Base-by-base conservation (phyloP, 2,113 vertebrate genomes). In the Cyprinodon tularosa region DNA sequence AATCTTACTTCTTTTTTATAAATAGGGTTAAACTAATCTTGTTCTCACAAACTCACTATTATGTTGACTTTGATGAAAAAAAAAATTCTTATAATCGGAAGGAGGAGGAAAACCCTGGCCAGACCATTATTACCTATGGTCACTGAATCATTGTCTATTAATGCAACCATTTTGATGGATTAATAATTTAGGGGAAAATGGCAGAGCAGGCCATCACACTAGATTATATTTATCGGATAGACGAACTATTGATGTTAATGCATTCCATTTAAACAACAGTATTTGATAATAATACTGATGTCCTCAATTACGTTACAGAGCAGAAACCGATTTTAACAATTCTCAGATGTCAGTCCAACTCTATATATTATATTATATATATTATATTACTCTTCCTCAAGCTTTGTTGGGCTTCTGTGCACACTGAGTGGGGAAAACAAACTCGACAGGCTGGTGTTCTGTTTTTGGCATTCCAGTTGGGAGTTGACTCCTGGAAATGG, bases 381-480 rank as follows among this genome's bases (percentile, higher is more conserved):
- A 29, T 12, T 68, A 1, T 53, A 12, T 20, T 42, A 39, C 70
- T 38, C 44, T 47, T 17, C 20, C 38, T 37, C 1, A 2, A 67
- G 50, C 4, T 64, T 4, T 62, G 61, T 68, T 15, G 53, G 61
- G 61, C 59, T 42, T 62, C 15, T 44, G 38, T 17, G 57, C 36
- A 64, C 74, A 50, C 67, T 36, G 13, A 10, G 42, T 44, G 53
- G 22, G 50, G 12, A 72, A 48, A 71, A 65, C 62, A 74, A 90
- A 86, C 84, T 29, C n/a, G 74, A 84, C 70, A 53, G 76, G 78
- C 86, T 72, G 78, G 82, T 83, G 78, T 65, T 8, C 62, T 76
- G 84, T 66, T 83, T 86, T 69, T 70, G 71, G 84, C 81, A 89
- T 91, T 91, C 89, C 90, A 78, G 47, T 77, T 83, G 72, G 81